These are phyloP conservation scores for Chloroclystis v-ata DNA, from an alignment of 2,888 invertebrate species.

Conservation along the genomic window DNA sequence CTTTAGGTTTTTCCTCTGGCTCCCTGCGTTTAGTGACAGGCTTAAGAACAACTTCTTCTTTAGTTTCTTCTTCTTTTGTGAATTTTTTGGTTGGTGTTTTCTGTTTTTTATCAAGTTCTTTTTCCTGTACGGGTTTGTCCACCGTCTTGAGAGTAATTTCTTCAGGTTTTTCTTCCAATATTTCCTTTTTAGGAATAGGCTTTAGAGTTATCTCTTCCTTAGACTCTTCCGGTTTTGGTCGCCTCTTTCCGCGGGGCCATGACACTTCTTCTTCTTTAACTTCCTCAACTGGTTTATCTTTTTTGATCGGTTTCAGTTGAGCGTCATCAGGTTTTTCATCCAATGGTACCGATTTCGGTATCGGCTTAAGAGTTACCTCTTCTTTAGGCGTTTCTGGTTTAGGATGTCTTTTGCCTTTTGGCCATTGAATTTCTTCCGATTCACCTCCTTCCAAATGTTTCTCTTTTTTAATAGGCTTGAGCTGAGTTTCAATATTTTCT, in stretches of 20 bases:
- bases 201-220: constrained; percentile 54
- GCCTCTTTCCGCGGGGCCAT: constrained; percentile 29
- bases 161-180: constrained; percentile 43
- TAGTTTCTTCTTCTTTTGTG: constrained; percentile 8
- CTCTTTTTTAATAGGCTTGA: background rate
- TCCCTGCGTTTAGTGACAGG: constrained; percentile 43
- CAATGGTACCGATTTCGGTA: constrained; percentile 1
- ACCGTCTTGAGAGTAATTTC: constrained; percentile 38
- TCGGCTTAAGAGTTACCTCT: constrained; percentile 6
- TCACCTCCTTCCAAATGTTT: background rate
- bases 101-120: constrained; percentile 27
- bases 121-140: constrained; percentile 23
- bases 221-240: constrained; percentile 38
- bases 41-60: constrained; percentile 50
- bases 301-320: background rate
- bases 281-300: background rate
- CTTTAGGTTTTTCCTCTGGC: constrained; percentile 29
- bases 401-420: constrained; percentile 11
- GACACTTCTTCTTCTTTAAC: background rate
- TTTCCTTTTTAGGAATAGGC: constrained; percentile 41
- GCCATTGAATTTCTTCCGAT: constrained; percentile 6
- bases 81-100: constrained; percentile 20
- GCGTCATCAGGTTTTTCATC: constrained; percentile 2
- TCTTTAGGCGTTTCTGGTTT: constrained; percentile 40
- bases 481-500: constrained; percentile 3